These are phyloP conservation scores for Melanotaenia nigrans DNA, from an alignment of 2,797 vertebrate species.

Conservation along the genomic window DNA sequence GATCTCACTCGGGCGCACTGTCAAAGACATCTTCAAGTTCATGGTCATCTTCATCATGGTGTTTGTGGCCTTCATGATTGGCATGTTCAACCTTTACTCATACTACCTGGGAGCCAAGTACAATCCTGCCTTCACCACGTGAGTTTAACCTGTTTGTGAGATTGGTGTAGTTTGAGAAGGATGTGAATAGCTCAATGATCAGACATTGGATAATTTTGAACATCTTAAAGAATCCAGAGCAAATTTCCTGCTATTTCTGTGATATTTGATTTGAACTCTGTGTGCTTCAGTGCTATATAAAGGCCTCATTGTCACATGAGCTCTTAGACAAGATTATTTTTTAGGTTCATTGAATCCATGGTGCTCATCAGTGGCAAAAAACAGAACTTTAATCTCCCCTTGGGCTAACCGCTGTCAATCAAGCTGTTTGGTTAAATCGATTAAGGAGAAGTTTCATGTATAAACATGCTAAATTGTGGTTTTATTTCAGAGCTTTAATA, in stretches of 20 bases:
- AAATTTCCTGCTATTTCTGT: not conserved
- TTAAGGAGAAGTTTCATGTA: not conserved
- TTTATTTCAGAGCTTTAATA: constrained; percentile 28
- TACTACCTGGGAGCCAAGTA: constrained; percentile 98
- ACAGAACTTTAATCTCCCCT: constrained; percentile 49
- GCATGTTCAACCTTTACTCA: constrained; percentile 98
- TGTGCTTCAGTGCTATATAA: constrained; percentile 13
- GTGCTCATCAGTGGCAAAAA: constrained; percentile 35
- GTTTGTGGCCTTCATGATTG: constrained; percentile 98
- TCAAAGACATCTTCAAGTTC: constrained; percentile 99
- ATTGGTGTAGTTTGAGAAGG: not conserved
- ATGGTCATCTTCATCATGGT: constrained; percentile 99
- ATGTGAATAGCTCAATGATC: constrained; percentile 12
- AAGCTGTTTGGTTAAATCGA: constrained; percentile 15
- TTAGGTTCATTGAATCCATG: constrained; percentile 44
- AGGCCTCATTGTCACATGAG: constrained; percentile 10
- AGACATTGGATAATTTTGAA: not conserved
- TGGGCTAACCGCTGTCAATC: constrained; percentile 17
- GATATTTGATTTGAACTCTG: constrained; percentile 3
- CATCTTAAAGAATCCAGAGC: not conserved
- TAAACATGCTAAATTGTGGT: not conserved
- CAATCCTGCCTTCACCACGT: constrained; percentile 98
- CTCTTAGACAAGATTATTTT: constrained; percentile 33
- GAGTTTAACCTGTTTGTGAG: constrained; percentile 72
- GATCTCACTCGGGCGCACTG: constrained; percentile 95